Evolutionary conservation across 1,140 invertebrate genomes (phyloP).

Genomic region (Meloidogyne exigua): DNA sequence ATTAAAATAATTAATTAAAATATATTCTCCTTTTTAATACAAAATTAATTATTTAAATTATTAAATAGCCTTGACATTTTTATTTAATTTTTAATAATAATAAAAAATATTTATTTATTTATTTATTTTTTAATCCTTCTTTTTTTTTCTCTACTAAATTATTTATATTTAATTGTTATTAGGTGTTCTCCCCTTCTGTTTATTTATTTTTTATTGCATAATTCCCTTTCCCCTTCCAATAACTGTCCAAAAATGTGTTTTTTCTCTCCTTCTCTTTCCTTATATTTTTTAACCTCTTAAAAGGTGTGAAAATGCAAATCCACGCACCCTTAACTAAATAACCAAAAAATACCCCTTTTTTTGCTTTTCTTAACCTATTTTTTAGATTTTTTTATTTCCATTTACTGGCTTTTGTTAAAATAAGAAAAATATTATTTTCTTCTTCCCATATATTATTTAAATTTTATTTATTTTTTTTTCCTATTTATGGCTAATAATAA

Average conservation of each 20-base stretch:
- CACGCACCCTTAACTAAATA: background rate
- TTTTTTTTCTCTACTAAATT: too few relatives aligned
- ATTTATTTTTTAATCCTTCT: background rate
- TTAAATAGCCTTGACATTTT: too few relatives aligned
- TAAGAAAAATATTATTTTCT: too few relatives aligned
- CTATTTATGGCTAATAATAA: background rate
- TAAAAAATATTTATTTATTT: background rate
- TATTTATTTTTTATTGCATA: background rate
- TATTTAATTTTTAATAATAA: background rate
- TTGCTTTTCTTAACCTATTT: background rate
- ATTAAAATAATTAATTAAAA: too few relatives aligned
- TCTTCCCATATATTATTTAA: background rate
- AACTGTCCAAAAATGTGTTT: background rate
- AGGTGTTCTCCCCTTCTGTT: too few relatives aligned
- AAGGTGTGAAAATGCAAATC: conserved; percentile 2
- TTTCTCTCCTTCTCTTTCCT: background rate
- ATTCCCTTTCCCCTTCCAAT: background rate
- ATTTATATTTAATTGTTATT: too few relatives aligned
- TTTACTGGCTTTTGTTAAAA: too few relatives aligned
- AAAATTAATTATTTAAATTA: too few relatives aligned
- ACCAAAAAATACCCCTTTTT: background rate
- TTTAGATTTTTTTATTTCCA: background rate
- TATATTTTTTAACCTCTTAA: background rate
- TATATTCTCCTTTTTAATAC: too few relatives aligned
- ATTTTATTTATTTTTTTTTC: background rate